Base-by-base conservation (phyloP, 2,888 invertebrate species). In the Mamestra brassicae region DNA sequence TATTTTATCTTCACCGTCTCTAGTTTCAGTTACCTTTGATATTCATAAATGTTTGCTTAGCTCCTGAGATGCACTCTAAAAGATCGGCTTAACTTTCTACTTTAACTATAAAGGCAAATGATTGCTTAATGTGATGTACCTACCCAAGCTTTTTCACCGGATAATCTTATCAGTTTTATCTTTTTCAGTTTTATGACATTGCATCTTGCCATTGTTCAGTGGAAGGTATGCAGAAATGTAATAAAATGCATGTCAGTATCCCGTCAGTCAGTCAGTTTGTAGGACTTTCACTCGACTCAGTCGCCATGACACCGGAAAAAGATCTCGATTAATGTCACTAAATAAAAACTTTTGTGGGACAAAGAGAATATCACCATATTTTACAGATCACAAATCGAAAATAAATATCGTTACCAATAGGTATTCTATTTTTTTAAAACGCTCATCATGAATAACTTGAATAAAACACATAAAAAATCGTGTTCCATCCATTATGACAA, bases 21-120 rank as follows among this genome's bases (percentile, higher is more conserved):
- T 45, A 71, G 50, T 57, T 58, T 63, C 47, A 66, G 47, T 34
- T 54, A 55, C 69, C 80, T 80, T 79, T 80, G 75, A 79, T 79
- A 80, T 79, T 79, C 69, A 74, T 70, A 79, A 70, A 79, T 63
- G 80, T 79, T 74, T 62, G 62, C 80, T 70, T 13, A 80, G 55
- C 65, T 47, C 42, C 38, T 54, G 47, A 69, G 69, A 69, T 74
- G 80, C 80, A 80, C 74, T 79, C 55, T 65, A 74, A 74, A 70
- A 80, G 62, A 74, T 70, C 75, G 61, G 74, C 74, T 79, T 66
- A 74, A 52, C 64, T 69, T 65, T 65, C 55, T 65, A 60, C 74
- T 74, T 52, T 57, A 57, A 67, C 73, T 73, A 68, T 67, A 52
- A 61, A 78, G 69, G 68, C 57, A 74, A 74, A 74, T 69, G 61